Evolutionary conservation across 1,140 invertebrate species (phyloP).

Genomic region (Bemisia tabaci): DNA sequence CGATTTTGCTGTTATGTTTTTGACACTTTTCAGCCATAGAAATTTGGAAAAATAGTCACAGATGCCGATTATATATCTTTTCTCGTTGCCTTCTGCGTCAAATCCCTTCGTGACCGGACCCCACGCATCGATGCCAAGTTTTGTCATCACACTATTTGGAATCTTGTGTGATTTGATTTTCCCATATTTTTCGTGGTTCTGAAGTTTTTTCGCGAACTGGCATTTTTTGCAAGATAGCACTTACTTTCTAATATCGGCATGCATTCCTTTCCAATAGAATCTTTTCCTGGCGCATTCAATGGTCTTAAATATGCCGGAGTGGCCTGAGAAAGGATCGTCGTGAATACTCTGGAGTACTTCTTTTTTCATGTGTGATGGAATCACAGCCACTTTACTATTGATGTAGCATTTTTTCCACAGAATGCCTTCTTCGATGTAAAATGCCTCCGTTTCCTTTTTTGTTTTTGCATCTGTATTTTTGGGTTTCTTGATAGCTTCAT

Average conservation of each 20-base stretch:
- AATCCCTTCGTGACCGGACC: neutral
- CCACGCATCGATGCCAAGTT: neutral
- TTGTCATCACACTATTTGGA: neutral
- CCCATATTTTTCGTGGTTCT: neutral
- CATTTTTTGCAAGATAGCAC: neutral
- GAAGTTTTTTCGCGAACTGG: neutral
- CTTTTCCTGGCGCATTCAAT: neutral
- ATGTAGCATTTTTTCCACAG: neutral
- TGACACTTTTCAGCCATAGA: neutral
- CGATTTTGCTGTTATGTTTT: neutral
- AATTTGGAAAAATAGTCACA: neutral
- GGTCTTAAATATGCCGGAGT: neutral
- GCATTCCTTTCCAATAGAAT: neutral
- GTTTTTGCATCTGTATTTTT: neutral
- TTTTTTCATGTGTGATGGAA: neutral
- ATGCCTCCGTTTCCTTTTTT: neutral
- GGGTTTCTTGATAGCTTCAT: neutral
- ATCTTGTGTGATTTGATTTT: neutral
- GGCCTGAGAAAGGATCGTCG: neutral
- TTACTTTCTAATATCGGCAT: neutral
- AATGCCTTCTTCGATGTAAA: neutral
- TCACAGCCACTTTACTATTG: neutral
- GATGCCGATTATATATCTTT: neutral
- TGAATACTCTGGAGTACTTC: neutral
- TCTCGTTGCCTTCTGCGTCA: neutral